Evolutionary conservation across 1,140 invertebrate species (phyloP).

Genomic region (Lordiphosa collinella): DNA sequence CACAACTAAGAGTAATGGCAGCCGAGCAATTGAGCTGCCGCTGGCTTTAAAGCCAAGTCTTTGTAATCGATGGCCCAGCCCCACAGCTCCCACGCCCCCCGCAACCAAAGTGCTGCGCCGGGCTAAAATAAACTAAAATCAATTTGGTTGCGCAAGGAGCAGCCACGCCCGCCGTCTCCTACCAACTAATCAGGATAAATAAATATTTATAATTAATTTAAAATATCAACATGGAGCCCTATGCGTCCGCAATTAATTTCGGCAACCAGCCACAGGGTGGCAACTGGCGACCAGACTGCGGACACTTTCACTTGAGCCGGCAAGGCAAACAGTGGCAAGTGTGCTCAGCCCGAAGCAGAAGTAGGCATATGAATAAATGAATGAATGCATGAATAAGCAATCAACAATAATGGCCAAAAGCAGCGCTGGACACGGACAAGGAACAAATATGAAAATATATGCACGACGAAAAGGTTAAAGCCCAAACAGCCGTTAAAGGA

Average conservation of each 20-base stretch:
- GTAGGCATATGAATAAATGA: constrained; percentile 69
- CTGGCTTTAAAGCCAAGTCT: constrained; percentile 61
- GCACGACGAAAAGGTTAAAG: constrained; percentile 36
- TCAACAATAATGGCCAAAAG: constrained; percentile 64
- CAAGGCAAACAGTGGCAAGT: constrained; percentile 33
- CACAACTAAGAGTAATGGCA: constrained; percentile 44
- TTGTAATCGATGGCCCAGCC: constrained; percentile 50
- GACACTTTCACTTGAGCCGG: background rate
- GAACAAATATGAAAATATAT: constrained; percentile 62
- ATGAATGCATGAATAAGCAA: constrained; percentile 75
- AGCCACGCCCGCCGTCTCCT: constrained; percentile 1
- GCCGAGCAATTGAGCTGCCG: constrained; percentile 36
- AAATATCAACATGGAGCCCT: constrained; percentile 67
- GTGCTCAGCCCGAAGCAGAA: constrained; percentile 30
- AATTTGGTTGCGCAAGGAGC: constrained; percentile 60
- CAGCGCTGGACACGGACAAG: constrained; percentile 21
- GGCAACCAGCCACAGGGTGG: constrained; percentile 16
- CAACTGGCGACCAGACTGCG: background rate
- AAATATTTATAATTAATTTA: constrained; percentile 79
- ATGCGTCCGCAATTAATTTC: constrained; percentile 64
- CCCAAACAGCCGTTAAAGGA: constrained; percentile 15
- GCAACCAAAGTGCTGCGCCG: constrained; percentile 27
- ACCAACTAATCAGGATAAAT: constrained; percentile 73
- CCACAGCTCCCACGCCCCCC: background rate
- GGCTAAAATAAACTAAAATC: constrained; percentile 73